Evolutionary conservation across 2,113 vertebrate species (phyloP).

Genomic region (Merops nubicus): DNA sequence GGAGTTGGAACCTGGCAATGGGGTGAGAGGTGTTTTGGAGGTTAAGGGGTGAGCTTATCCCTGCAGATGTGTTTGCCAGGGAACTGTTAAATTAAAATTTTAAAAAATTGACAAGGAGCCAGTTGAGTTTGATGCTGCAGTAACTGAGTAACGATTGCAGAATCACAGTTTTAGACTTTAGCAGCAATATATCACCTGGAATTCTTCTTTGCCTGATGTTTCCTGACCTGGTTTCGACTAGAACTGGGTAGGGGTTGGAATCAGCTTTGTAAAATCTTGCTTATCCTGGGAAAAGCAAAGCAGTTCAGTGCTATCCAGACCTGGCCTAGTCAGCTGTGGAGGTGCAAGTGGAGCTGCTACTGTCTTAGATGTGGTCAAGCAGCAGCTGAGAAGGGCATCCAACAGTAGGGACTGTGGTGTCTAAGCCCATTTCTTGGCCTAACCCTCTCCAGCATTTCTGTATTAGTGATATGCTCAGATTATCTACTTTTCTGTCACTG

Average conservation of each 20-base stretch:
- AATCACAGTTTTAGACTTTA: background rate
- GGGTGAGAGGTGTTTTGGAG: background rate
- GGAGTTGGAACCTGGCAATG: accelerated
- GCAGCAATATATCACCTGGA: background rate
- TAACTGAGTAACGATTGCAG: background rate
- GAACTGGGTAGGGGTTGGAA: background rate
- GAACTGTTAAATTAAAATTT: background rate
- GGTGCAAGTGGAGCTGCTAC: background rate
- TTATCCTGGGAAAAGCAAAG: background rate
- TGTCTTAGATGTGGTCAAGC: background rate
- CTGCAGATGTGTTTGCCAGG: background rate
- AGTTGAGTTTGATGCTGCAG: background rate
- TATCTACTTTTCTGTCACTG: background rate
- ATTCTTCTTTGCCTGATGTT: background rate
- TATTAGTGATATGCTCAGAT: accelerated
- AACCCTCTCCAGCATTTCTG: background rate
- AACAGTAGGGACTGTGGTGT: background rate
- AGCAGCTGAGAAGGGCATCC: background rate
- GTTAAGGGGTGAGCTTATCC: background rate
- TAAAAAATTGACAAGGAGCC: background rate
- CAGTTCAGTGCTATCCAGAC: background rate
- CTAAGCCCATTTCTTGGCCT: background rate
- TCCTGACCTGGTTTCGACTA: background rate
- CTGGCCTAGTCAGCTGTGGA: background rate
- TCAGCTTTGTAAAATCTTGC: background rate